phyloP scores from a whole-genome alignment of 2,113 vertebrate species.

The Anhinga anhinga region DNA sequence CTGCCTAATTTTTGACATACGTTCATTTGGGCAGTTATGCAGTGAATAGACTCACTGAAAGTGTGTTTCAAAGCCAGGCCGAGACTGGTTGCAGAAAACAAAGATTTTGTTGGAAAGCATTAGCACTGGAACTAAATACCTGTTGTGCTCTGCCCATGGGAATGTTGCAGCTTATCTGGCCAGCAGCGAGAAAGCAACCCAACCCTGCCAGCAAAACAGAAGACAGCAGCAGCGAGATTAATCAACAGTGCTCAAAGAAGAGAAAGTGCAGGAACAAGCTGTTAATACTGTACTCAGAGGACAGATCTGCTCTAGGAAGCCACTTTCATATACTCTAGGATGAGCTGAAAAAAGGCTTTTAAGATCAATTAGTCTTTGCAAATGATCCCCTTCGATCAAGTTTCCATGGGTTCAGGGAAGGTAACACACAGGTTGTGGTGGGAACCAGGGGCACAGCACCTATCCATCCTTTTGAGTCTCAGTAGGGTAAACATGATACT shows the following conservation, averaged over 20 bases:
- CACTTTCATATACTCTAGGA: not conserved
- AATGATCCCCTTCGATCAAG: not conserved
- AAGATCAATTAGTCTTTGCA: not conserved
- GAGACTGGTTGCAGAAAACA: not conserved
- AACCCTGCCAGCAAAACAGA: not conserved
- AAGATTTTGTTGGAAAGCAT: slow-evolving; percentile 34
- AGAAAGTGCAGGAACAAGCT: not conserved
- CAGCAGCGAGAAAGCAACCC: not conserved
- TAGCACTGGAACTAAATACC: slow-evolving; percentile 23
- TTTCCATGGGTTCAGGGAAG: not conserved
- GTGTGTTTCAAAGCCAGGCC: not conserved
- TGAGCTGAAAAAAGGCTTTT: not conserved
- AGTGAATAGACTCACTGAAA: slow-evolving; percentile 7
- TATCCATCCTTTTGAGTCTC: not conserved
- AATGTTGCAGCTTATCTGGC: slow-evolving; percentile 8
- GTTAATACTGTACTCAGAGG: not conserved
- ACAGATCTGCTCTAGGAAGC: not conserved
- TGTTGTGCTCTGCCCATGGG: not conserved
- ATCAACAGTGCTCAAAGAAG: not conserved
- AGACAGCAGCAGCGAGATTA: not conserved
- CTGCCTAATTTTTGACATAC: not conserved
- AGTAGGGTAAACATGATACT: not conserved
- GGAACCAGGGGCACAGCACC: not conserved
- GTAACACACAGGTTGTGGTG: not conserved
- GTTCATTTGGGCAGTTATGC: not conserved